Conservation (phyloP, 2,888 invertebrate genomes). For the Macropis europaea region DNA sequence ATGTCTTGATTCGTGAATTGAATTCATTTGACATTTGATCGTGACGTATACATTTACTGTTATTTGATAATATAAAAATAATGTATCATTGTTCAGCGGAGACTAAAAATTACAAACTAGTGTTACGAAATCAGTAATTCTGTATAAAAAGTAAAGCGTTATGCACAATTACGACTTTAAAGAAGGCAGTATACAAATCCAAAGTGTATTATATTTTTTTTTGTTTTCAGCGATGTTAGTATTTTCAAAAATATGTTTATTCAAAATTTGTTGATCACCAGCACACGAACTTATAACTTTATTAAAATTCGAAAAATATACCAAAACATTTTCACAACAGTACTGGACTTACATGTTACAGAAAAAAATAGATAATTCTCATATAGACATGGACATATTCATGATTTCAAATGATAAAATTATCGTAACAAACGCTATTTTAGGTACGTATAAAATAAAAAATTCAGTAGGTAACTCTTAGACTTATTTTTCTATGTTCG, state of each 20-base stretch:
- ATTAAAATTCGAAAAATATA: constrained; percentile 62
- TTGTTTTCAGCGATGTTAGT: constrained; percentile 47
- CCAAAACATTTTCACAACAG: constrained; percentile 55
- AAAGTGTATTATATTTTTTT: constrained; percentile 46
- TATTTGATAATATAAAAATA: constrained; percentile 57
- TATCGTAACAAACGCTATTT: constrained; percentile 61
- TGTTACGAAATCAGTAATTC: constrained; percentile 48
- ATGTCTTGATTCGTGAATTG: constrained; percentile 45
- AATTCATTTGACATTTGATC: constrained; percentile 42
- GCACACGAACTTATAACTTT: constrained; percentile 56
- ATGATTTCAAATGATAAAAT: constrained; percentile 56
- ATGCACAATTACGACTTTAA: constrained; percentile 45
- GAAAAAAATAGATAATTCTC: constrained; percentile 51
- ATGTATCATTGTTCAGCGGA: constrained; percentile 51
- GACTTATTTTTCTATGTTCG: constrained; percentile 72
- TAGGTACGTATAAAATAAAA: constrained; percentile 65
- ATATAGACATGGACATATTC: constrained; percentile 42
- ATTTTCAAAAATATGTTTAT: constrained; percentile 61
- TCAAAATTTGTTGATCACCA: constrained; percentile 55
- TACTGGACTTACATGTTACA: constrained; percentile 51
- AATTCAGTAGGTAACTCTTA: constrained; percentile 72
- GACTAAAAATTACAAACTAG: constrained; percentile 58
- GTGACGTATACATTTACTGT: constrained; percentile 38
- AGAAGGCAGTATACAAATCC: constrained; percentile 54
- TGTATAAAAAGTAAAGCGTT: constrained; percentile 54